These are phyloP conservation scores for Catamblyrhynchus diadema DNA, from an alignment of 2,797 vertebrate species.

Conservation along the genomic window DNA sequence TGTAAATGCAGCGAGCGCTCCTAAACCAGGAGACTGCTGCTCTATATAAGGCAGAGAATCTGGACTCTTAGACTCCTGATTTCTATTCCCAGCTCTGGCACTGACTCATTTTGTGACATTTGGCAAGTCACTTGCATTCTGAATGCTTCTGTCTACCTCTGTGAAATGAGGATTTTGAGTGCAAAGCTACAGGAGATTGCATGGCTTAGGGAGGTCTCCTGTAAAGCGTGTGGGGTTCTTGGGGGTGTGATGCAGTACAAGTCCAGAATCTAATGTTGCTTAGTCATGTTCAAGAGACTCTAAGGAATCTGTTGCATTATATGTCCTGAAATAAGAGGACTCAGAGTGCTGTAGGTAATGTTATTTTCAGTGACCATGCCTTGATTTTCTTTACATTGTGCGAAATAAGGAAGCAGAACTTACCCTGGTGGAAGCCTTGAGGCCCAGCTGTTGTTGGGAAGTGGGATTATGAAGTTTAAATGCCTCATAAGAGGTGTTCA, in stretches of 20 bases:
- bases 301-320: not conserved
- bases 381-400: not conserved
- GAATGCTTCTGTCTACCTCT: slow-evolving; percentile 29
- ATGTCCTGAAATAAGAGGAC: not conserved
- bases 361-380: not conserved
- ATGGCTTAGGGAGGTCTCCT: not conserved
- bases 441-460: not conserved
- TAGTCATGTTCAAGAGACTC: not conserved
- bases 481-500: not conserved
- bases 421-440: not conserved
- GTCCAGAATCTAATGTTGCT: not conserved
- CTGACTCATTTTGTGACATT: slow-evolving; percentile 22
- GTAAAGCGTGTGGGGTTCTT: not conserved
- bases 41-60: slow-evolving; percentile 25
- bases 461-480: not conserved
- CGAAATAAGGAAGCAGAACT: not conserved
- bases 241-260: not conserved
- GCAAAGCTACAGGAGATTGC: slow-evolving; percentile 28
- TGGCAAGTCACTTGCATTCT: slow-evolving; percentile 13
- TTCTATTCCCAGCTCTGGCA: slow-evolving; percentile 38
- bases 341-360: not conserved
- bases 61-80: not conserved
- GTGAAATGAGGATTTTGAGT: slow-evolving; percentile 3
- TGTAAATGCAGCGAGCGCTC: not conserved
- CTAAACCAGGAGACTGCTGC: not conserved